Evolutionary conservation across 2,113 vertebrate species (phyloP), one percentile per base, ranked within the genome.

Genomic region (Catharus minimus): DNA sequence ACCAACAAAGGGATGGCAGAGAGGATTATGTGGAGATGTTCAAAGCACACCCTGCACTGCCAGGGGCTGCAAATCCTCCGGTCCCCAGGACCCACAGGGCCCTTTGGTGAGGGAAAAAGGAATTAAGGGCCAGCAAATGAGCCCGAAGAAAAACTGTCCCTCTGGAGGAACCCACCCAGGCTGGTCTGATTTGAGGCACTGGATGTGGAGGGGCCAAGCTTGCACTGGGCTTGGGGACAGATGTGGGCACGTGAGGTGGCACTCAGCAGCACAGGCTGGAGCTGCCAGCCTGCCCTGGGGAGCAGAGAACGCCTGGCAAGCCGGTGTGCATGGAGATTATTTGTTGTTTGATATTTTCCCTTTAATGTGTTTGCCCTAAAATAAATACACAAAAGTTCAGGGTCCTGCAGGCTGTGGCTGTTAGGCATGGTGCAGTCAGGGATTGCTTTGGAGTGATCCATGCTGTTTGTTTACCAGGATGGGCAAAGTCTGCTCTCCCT

Each of bases 291-390:
- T 8, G 57, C 87, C 77, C 78, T 9, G 50, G 91, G 87, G 87
- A 94, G 67, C 27, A 58, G 43, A 46, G 62, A 23, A 15, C 4
- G 13, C 38, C 56, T 22, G 66, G 49, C 30, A 56, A 78, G 53
- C 49, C 4, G 23, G 26, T 3, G 11, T 32, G 33, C 67, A 47
- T 24, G 27, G 11, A 66, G 62, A 91, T 91, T 49, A 73, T 93
- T 93, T 94, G 87, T 69, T 94, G 82, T 92, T 94, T 92, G 93
- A 14, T 94, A 22, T 85, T 93, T 94, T 89, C 79, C 62, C 71
- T 69, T 76, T 41, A 66, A 73, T 73, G 84, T n/a, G 87, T 92
- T 80, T 56, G 88, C 66, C 79, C 91, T 80, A 91, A 94, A 89
- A 88, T 47, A 95, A 96, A 94, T 13, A 92, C 7, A 79, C 78